Percentiles rank a stretch among this genome's conserved stretches.
Evolutionary conservation across 2,888 invertebrate genomes (phyloP).

Genomic region (Loripinus fragilis): DNA sequence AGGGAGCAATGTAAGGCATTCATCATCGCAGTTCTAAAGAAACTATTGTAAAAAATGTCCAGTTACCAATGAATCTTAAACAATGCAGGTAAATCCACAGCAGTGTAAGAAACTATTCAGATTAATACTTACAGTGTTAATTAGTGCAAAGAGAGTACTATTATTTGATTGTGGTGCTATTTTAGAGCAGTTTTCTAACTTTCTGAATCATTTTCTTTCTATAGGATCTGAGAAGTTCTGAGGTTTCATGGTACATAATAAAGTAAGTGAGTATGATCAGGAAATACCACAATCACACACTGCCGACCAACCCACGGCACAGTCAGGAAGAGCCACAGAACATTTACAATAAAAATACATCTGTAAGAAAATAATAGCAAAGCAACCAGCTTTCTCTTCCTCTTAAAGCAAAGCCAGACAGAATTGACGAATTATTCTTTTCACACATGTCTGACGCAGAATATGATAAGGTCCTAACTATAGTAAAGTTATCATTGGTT

Average conservation of each 20-base stretch:
- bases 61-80: constrained; percentile 41
- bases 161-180: constrained; percentile 29
- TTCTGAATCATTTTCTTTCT: constrained; percentile 24
- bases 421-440: too few relatives aligned
- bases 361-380: too few relatives aligned
- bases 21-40: constrained; percentile 27
- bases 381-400: too few relatives aligned
- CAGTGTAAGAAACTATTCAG: constrained; percentile 35
- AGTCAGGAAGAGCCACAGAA: too few relatives aligned
- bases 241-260: constrained; percentile 25
- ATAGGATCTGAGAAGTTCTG: constrained; percentile 30
- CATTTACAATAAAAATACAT: too few relatives aligned
- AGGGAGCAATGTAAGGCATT: constrained; percentile 37
- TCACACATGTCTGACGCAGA: too few relatives aligned
- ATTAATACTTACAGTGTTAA: constrained; percentile 26
- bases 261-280: too few relatives aligned
- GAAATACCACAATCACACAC: too few relatives aligned
- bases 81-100: constrained; percentile 30
- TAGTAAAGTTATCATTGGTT: too few relatives aligned
- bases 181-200: constrained; percentile 23
- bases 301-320: too few relatives aligned
- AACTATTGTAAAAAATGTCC: constrained; percentile 44
- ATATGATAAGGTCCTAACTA: too few relatives aligned
- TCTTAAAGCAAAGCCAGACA: too few relatives aligned
- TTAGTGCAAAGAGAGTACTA: constrained; percentile 28